Conservation (phyloP, 1,140 invertebrate genomes). For the Cotesia glomerata region DNA sequence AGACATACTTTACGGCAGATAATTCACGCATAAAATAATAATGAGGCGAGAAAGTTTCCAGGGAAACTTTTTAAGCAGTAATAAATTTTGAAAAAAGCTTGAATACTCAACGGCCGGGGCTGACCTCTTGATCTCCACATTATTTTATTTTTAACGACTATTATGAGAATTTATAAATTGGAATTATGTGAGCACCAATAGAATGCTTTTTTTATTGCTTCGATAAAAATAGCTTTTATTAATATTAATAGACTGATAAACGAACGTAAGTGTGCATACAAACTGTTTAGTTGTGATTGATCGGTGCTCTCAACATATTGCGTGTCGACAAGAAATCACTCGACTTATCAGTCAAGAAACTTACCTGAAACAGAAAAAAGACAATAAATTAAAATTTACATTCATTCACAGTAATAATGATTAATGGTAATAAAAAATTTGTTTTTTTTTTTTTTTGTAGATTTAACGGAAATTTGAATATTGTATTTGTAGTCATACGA, state of each 20-base stretch:
- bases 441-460: background rate
- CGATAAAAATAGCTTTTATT: background rate
- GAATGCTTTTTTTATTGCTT: too few relatives aligned
- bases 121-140: too few relatives aligned
- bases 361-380: slow-evolving; percentile 50
- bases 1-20: background rate
- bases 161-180: too few relatives aligned
- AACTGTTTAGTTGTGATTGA: background rate
- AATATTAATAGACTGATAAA: background rate
- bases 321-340: slow-evolving; percentile 1
- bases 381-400: background rate
- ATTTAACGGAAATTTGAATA: too few relatives aligned
- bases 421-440: background rate
- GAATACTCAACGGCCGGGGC: too few relatives aligned
- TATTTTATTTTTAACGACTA: too few relatives aligned
- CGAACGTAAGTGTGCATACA: background rate
- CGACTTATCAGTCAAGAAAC: slow-evolving; percentile 22
- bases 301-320: background rate
- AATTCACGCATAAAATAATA: slow-evolving; percentile 18
- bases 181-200: too few relatives aligned
- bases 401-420: background rate
- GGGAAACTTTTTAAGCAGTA: background rate
- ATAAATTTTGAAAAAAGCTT: too few relatives aligned
- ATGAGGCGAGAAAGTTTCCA: slow-evolving; percentile 1
- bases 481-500: too few relatives aligned